Percentiles rank a stretch among this genome's conserved stretches.
phyloP scores from a whole-genome alignment of 2,113 vertebrate genomes.

The Garra rufa region DNA sequence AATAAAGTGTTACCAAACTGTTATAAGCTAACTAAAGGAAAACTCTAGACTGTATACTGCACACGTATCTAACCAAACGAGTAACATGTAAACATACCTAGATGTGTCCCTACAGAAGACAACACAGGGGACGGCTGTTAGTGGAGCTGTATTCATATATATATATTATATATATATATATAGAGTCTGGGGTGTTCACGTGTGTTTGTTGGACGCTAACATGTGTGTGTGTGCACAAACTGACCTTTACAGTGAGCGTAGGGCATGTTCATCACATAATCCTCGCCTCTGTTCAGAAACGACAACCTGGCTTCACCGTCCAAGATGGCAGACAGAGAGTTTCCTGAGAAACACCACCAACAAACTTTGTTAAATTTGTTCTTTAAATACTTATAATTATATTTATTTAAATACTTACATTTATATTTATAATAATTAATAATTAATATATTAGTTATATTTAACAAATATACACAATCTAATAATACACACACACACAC shows the following conservation, averaged over 20 bases:
- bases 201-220: background rate
- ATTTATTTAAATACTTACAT: too few relatives aligned
- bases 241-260: slow-evolving; percentile 99
- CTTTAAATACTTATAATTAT: too few relatives aligned
- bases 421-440: too few relatives aligned
- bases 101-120: slow-evolving; percentile 33
- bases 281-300: slow-evolving; percentile 95
- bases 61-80: background rate
- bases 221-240: slow-evolving; percentile 8
- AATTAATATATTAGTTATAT: too few relatives aligned
- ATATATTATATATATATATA: too few relatives aligned
- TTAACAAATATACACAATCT: too few relatives aligned
- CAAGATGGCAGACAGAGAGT: slow-evolving; percentile 95
- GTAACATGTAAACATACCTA: slow-evolving; percentile 22
- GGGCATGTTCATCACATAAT: slow-evolving; percentile 98
- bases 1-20: slow-evolving; percentile 25
- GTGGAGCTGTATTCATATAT: background rate
- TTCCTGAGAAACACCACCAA: slow-evolving; percentile 81
- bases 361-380: too few relatives aligned
- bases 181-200: background rate
- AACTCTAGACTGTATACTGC: background rate
- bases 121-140: background rate
- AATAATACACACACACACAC: too few relatives aligned
- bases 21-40: background rate
- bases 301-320: slow-evolving; percentile 94